These are phyloP conservation scores for Thymelicus acteon DNA, from an alignment of 2,888 invertebrate genomes.

Conservation along the genomic window DNA sequence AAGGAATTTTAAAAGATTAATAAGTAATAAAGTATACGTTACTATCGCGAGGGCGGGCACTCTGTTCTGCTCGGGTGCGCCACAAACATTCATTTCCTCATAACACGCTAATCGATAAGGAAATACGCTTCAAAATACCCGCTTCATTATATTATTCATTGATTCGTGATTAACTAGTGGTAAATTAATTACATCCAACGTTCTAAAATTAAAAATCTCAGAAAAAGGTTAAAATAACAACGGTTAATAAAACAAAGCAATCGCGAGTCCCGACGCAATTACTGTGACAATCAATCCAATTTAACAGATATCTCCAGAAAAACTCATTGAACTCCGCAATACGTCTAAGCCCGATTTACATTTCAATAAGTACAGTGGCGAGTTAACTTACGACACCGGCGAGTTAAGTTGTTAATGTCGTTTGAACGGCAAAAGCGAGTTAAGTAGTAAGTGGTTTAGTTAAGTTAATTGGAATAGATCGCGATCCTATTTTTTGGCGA, in stretches of 20 bases:
- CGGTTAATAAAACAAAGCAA: neutral
- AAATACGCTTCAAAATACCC: conserved; percentile 16
- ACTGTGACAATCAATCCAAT: neutral
- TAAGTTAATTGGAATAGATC: no score
- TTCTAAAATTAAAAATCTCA: no score
- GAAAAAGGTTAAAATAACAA: neutral
- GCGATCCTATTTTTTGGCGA: no score
- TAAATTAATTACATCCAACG: no score
- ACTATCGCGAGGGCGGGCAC: conserved; percentile 31
- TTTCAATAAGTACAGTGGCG: no score
- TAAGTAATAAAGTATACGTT: neutral
- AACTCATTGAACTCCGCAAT: conserved; percentile 41
- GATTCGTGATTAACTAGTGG: neutral
- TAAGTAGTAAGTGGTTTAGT: no score
- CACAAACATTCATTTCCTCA: conserved; percentile 57
- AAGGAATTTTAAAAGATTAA: conserved; percentile 1
- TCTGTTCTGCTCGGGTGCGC: conserved; percentile 55
- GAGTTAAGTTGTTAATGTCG: no score
- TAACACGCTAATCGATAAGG: conserved; percentile 48
- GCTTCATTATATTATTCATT: neutral
- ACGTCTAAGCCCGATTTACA: no score
- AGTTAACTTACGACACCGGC: no score
- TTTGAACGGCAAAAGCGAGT: no score
- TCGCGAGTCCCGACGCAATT: conserved; percentile 1
- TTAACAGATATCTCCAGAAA: conserved; percentile 40